Evolutionary conservation across 2,888 invertebrate species (phyloP), one percentile per base, ranked within the genome.

Genomic region (Sepioteuthis lessoniana): DNA sequence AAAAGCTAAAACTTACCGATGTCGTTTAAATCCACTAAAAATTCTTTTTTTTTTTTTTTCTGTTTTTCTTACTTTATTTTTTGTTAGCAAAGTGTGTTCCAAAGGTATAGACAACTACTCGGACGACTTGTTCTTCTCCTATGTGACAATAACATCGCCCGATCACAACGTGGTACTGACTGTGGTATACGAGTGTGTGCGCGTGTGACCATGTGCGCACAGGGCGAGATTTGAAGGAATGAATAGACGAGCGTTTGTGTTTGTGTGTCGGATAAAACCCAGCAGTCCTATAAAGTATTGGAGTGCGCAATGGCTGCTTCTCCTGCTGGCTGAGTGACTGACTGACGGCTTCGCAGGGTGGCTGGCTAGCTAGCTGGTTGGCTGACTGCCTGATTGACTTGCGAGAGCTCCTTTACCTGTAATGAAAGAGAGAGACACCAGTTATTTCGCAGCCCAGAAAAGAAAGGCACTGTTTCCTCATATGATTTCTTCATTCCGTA

Each of bases 101-200:
- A 76, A 76, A 76, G n/a, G 76, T 76, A 76, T 76, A 76, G 76
- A n/a, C 13, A 76, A 76, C 35, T 16, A 16, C 16, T 35, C 76
- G 19, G n/a, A 76, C n/a, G 76, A 76, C 76, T 76, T 76, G 76
- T 76, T 76, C 76, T 76, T 76, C 76, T 76, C 76, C 76, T 76
- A 76, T 76, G 76, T 76, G 76, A 76, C 76, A 76, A 76, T 76
- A 76, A 76, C 76, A 76, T n/a, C n/a, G 76, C 76, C 76, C n/a
- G n/a, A 76, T 76, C 25, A 76, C 76, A 76, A 76, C 76, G 76
- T 76, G 76, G 76, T 76, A 76, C 76, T 76, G 76, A 35, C 76
- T 76, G n/a, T 13, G n/a, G n/a, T 16, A n/a, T 76, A 76, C 76
- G 76, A n/a, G 35, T 76, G 13, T 76, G 76, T 21, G 76, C 60